Percentiles rank a stretch among this genome's conserved stretches.
Conservation (phyloP, 1,140 invertebrate species). For the Ips typographus region DNA sequence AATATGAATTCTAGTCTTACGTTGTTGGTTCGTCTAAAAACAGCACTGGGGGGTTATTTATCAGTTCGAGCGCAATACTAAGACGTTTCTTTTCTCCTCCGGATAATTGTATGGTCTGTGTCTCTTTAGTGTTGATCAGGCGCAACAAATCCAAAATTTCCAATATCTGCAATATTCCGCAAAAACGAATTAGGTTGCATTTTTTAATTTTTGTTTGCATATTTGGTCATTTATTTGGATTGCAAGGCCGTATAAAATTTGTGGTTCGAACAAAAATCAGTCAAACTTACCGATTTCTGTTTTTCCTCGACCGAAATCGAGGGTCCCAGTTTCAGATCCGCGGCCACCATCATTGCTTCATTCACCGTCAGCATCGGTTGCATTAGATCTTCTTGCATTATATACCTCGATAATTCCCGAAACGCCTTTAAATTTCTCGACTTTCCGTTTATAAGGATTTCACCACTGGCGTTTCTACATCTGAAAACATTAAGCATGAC, state of each 20-base stretch:
- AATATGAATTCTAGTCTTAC: conserved; percentile 54
- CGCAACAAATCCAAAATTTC: conserved; percentile 63
- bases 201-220: neutral
- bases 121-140: conserved; percentile 65
- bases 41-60: conserved; percentile 93
- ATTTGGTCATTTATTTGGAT: conserved; percentile 5
- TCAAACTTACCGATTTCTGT: conserved; percentile 65
- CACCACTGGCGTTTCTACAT: conserved; percentile 58
- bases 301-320: conserved; percentile 66
- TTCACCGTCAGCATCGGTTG: conserved; percentile 82
- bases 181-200: neutral
- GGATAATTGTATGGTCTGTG: conserved; percentile 72
- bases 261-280: neutral
- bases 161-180: conserved; percentile 3
- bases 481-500: conserved; percentile 28
- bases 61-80: conserved; percentile 87
- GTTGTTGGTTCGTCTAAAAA: conserved; percentile 83
- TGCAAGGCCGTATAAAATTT: neutral
- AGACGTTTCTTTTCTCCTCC: conserved; percentile 91
- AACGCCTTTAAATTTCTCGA: conserved; percentile 75
- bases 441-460: conserved; percentile 73
- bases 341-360: conserved; percentile 84
- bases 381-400: conserved; percentile 91
- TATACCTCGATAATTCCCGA: conserved; percentile 86
- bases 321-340: conserved; percentile 81